Evolutionary conservation across 2,888 invertebrate species (phyloP), one percentile per base, ranked within the genome.

Genomic region (Cabera pusaria): DNA sequence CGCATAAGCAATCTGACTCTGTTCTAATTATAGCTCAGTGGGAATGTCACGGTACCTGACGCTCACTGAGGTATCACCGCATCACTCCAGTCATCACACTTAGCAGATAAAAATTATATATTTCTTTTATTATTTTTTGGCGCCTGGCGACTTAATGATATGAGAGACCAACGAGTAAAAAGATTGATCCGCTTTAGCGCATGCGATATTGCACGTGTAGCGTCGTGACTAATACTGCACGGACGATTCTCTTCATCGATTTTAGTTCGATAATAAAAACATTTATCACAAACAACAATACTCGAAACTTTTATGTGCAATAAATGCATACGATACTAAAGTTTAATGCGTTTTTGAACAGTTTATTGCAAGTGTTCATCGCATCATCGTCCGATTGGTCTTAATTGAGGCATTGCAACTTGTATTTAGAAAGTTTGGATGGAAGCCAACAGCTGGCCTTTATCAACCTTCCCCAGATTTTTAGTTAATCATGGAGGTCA

Each of bases 341-440:
- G 6, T 32, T 19, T 36, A 25, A 43, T 36, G 39, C 7, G 27
- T 36, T 46, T 35, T 51, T 40, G 27, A 26, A 31, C 32, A 26
- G 32, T 48, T 44, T 42, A 45, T 40, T 47, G 50, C 47, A 49
- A 28, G 38, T 35, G 31, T 36, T 47, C 25, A 48, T 32, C 42
- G 36, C 28, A 47, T 43, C 42, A 36, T 38, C 20, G 19, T 28
- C 14, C 20, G 5, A 21, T 43, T 29, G 42, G 29, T 60, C 62
- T 67, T 76, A 75, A 80, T 81, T 75, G 73, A 81, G 71, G 68
- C 66, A 61, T 70, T 79, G 73, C 75, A 78, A 66, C 62, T 73
- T 69, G 71, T 76, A 77, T 77, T 80, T 77, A 75, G 76, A 80
- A 81, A 79, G 75, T 72, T 71, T 76, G 85, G 86, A 82, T 67